A percentile compares a stretch with the other conserved stretches of the same genome.
phyloP scores from a whole-genome alignment of 1,140 invertebrate genomes.

The Procambarus virginalis region DNA sequence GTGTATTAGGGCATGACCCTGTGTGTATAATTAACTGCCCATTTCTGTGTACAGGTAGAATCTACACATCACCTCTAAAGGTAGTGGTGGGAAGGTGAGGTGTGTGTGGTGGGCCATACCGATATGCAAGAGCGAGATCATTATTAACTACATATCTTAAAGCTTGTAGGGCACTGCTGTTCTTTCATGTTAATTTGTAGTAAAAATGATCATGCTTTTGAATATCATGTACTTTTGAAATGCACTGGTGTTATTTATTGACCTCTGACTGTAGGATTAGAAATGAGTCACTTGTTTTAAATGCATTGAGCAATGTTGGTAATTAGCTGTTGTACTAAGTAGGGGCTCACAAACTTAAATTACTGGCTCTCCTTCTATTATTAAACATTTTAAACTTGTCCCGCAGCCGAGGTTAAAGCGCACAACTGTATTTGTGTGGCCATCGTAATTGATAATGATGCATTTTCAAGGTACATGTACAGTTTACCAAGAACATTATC shows the following conservation, averaged over 20 bases:
- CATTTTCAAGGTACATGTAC: no score
- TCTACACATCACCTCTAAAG: constrained; percentile 2
- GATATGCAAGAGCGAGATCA: background rate
- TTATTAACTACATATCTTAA: background rate
- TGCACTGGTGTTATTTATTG: no score
- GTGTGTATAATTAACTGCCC: background rate
- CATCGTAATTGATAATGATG: no score
- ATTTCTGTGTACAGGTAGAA: constrained; percentile 31
- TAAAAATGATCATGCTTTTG: background rate
- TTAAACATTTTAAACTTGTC: background rate
- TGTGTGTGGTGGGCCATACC: background rate
- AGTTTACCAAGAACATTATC: no score
- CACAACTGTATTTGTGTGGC: background rate
- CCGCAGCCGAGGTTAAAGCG: background rate
- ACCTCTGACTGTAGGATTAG: no score
- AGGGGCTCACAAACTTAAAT: no score
- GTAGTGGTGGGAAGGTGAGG: background rate
- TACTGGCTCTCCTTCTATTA: no score
- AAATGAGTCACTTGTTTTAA: no score
- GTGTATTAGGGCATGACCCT: no score
- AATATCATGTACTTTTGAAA: background rate
- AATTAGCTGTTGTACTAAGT: no score
- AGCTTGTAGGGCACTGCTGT: background rate
- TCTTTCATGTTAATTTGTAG: background rate
- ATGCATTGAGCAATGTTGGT: no score